These are phyloP conservation scores for Gorsachius goisagi DNA, from an alignment of 2,113 vertebrate genomes.

Conservation along the genomic window DNA sequence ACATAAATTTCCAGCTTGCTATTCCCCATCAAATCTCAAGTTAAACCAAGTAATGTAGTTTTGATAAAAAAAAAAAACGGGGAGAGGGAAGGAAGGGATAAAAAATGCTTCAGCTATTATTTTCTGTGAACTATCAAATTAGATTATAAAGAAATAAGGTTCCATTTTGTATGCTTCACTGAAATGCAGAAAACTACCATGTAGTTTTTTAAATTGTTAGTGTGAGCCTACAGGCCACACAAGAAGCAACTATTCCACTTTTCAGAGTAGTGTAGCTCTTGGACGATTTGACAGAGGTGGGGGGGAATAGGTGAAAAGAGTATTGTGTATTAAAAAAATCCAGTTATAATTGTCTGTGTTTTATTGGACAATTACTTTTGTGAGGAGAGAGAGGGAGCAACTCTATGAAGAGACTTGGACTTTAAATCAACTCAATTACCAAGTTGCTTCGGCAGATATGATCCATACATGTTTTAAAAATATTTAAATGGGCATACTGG, in stretches of 20 bases:
- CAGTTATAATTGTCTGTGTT: background rate
- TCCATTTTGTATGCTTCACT: background rate
- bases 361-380: background rate
- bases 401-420: background rate
- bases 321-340: background rate
- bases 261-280: background rate
- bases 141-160: background rate
- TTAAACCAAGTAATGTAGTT: background rate
- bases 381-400: background rate
- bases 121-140: background rate
- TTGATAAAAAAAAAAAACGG: background rate
- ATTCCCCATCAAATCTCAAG: background rate
- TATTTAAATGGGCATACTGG: background rate
- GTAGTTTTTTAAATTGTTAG: background rate
- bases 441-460: background rate
- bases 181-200: background rate
- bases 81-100: accelerated
- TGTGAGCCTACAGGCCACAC: background rate
- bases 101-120: background rate
- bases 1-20: background rate
- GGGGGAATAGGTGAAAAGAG: background rate
- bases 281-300: background rate
- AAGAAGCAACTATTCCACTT: background rate
- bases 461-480: background rate
- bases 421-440: background rate